These are phyloP conservation scores for Alviniconcha marisindica DNA, from an alignment of 1,140 invertebrate genomes.

Conservation along the genomic window DNA sequence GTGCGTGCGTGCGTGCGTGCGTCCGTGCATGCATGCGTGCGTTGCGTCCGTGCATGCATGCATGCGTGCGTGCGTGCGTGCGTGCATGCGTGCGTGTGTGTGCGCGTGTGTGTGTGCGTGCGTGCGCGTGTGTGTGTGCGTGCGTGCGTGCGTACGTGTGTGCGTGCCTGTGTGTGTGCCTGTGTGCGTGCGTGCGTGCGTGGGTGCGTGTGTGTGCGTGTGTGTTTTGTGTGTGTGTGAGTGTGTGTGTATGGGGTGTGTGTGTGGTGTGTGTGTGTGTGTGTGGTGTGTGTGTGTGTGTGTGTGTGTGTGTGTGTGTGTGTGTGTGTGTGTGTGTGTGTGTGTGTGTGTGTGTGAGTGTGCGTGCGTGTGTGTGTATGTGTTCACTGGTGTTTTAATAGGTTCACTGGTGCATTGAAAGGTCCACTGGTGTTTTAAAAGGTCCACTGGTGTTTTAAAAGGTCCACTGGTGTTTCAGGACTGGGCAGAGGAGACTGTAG, in stretches of 20 bases:
- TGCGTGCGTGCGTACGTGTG: too few relatives aligned
- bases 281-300: too few relatives aligned
- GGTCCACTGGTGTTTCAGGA: too few relatives aligned
- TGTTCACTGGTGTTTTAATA: too few relatives aligned
- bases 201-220: slow-evolving; percentile 6
- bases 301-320: background rate
- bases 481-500: too few relatives aligned
- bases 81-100: too few relatives aligned
- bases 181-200: slow-evolving; percentile 5
- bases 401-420: too few relatives aligned
- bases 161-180: too few relatives aligned
- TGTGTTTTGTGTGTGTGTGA: background rate
- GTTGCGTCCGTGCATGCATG: background rate
- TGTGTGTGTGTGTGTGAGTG: background rate
- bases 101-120: background rate
- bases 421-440: too few relatives aligned
- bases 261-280: too few relatives aligned
- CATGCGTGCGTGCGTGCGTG: background rate
- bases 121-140: slow-evolving; percentile 7
- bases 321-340: background rate
- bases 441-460: too few relatives aligned
- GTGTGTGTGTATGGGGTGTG: slow-evolving; percentile 12
- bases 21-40: background rate
- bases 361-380: background rate
- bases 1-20: background rate